phyloP scores from a whole-genome alignment of 2,113 vertebrate species.

The Dryoscopus gambensis region DNA sequence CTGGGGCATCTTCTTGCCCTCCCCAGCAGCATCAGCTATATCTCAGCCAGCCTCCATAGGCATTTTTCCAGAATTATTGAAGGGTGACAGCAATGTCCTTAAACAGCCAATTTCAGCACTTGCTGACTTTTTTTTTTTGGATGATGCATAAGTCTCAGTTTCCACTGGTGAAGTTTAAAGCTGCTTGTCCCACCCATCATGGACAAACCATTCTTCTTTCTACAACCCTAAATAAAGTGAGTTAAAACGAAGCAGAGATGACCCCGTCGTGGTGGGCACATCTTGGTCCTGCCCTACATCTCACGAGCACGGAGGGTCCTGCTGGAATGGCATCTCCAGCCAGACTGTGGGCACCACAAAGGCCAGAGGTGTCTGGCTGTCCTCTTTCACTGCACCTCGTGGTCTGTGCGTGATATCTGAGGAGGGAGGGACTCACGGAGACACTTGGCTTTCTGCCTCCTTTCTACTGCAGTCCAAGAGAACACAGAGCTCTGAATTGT shows the following conservation, averaged over 20 bases:
- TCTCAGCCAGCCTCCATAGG: not conserved
- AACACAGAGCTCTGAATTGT: not conserved
- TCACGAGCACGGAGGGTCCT: rapidly evolving
- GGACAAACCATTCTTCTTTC: not conserved
- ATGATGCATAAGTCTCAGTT: not conserved
- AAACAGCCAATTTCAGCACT: not conserved
- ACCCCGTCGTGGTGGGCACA: rapidly evolving
- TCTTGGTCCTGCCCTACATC: not conserved
- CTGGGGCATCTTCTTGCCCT: not conserved
- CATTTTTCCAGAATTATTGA: not conserved
- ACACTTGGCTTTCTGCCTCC: not conserved
- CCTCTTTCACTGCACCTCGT: not conserved
- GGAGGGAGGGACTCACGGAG: not conserved
- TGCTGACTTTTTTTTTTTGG: not conserved
- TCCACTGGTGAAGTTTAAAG: not conserved
- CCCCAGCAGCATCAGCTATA: not conserved
- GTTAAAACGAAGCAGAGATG: not conserved
- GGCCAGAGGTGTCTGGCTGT: not conserved
- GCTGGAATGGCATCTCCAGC: not conserved
- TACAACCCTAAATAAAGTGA: not conserved
- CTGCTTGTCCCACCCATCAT: not conserved
- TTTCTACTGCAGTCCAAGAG: not conserved
- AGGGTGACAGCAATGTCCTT: not conserved
- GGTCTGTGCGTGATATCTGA: not conserved
- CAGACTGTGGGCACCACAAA: not conserved